Evolutionary conservation across 2,888 invertebrate genomes (phyloP).

Genomic region (Baccha elongata): DNA sequence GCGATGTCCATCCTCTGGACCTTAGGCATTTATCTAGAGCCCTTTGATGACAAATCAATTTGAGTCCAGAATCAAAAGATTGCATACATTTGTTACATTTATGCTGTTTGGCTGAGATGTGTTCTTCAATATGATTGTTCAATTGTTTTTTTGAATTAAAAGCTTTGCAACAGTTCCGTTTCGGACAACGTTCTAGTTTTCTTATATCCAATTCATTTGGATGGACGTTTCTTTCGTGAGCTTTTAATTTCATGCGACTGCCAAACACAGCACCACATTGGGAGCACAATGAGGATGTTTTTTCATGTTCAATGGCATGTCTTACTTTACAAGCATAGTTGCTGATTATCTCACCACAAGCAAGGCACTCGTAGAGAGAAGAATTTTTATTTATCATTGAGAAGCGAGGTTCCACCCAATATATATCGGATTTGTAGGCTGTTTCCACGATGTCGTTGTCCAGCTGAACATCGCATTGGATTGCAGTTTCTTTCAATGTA

Average conservation of each 20-base stretch:
- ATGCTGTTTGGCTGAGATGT: neutral
- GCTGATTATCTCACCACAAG: conserved; percentile 42
- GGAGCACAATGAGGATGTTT: conserved; percentile 10
- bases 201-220: no score
- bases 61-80: conserved; percentile 21
- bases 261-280: conserved; percentile 32
- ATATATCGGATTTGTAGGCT: neutral
- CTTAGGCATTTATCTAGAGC: conserved; percentile 21
- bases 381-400: neutral
- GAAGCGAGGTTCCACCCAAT: neutral
- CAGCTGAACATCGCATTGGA: conserved; percentile 48
- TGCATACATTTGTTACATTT: conserved; percentile 44
- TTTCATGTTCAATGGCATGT: conserved; percentile 18
- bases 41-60: conserved; percentile 47
- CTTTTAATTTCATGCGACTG: no score
- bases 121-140: conserved; percentile 39
- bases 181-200: conserved; percentile 46
- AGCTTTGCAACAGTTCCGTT: conserved; percentile 32
- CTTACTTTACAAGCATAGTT: conserved; percentile 7
- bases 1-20: neutral
- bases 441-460: no score
- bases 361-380: conserved; percentile 48
- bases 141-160: conserved; percentile 34
- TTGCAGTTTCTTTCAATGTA: neutral
- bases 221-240: no score